Evolutionary conservation across 2,113 vertebrate genomes (phyloP).

Genomic region (Terrapene triunguis): DNA sequence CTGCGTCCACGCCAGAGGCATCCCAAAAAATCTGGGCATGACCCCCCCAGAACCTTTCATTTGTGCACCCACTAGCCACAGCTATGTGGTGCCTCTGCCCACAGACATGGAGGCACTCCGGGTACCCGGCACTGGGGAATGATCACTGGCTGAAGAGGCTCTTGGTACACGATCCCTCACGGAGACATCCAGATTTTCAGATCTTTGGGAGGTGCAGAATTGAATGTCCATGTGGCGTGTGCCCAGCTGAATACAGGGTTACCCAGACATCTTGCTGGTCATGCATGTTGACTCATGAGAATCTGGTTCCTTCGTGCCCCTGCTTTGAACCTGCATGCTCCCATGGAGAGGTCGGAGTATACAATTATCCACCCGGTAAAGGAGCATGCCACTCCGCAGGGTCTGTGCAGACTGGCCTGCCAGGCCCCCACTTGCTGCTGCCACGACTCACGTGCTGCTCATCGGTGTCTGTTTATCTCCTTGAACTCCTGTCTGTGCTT

Average conservation of each 20-base stretch:
- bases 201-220: neutral
- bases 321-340: neutral
- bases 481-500: neutral
- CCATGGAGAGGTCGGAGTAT: neutral
- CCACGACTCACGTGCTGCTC: neutral
- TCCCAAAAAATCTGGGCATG: no score
- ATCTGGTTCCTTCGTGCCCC: neutral
- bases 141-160: neutral
- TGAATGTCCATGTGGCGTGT: neutral
- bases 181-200: neutral
- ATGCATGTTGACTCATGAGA: neutral
- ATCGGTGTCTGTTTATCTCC: neutral
- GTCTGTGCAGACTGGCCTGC: neutral
- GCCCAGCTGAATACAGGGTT: fast-evolving
- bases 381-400: neutral
- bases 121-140: neutral
- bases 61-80: no score
- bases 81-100: no score
- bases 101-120: neutral
- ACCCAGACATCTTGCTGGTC: neutral
- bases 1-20: no score
- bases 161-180: neutral
- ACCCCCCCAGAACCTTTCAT: no score
- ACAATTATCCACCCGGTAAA: neutral
- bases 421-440: neutral